These are phyloP conservation scores for Collichthys lucidus DNA, from an alignment of 2,113 vertebrate species.

Conservation along the genomic window DNA sequence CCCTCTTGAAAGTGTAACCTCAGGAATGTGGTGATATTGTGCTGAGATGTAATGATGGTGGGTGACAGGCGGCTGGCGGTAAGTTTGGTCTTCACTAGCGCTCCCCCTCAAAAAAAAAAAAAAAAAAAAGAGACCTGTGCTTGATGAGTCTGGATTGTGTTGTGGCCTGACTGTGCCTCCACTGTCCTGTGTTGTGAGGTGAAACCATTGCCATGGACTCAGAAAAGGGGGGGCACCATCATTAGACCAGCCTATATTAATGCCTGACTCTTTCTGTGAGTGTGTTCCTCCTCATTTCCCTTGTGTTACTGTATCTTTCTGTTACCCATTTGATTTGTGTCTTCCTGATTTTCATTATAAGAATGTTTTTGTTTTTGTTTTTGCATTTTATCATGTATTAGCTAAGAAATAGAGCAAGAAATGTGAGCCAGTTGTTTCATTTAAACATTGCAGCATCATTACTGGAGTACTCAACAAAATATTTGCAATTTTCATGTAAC, in stretches of 20 bases:
- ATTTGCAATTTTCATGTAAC: neutral
- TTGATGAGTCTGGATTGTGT: constrained; percentile 74
- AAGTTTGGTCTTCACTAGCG: constrained; percentile 81
- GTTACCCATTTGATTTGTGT: constrained; percentile 65
- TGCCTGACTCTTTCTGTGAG: constrained; percentile 57
- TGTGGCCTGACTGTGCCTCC: constrained; percentile 72
- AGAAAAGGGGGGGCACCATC: constrained; percentile 78
- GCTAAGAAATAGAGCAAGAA: constrained; percentile 5
- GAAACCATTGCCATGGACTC: constrained; percentile 71
- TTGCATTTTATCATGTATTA: constrained; percentile 36
- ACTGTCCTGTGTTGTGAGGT: constrained; percentile 72
- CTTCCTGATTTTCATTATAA: constrained; percentile 48
- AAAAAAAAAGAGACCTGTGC: constrained; percentile 32
- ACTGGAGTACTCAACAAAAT: neutral
- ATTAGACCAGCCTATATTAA: constrained; percentile 78
- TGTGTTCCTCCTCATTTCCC: constrained; percentile 69
- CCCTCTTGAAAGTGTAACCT: constrained; percentile 76
- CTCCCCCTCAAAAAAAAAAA: constrained; percentile 66
- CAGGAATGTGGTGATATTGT: constrained; percentile 81
- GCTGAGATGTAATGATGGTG: constrained; percentile 85
- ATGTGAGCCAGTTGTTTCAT: neutral
- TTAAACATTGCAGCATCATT: neutral
- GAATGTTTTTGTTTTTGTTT: constrained; percentile 28
- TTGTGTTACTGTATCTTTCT: constrained; percentile 65
- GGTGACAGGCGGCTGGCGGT: constrained; percentile 79